A percentile compares a stretch with the other conserved stretches of the same genome.
Conservation (phyloP, 2,113 vertebrate species). For the Lepus timidus region DNA sequence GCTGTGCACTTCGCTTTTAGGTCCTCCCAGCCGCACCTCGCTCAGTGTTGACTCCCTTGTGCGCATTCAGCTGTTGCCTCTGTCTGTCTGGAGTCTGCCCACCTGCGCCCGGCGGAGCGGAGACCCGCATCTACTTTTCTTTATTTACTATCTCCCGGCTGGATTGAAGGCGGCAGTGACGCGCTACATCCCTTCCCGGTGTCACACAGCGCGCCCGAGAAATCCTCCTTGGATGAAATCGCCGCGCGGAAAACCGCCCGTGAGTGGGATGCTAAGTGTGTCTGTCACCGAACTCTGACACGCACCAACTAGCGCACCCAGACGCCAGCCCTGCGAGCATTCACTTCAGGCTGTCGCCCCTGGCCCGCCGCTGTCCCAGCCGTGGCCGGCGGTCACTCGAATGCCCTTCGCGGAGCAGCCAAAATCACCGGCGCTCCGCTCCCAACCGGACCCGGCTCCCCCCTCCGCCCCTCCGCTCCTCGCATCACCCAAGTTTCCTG, state of each 20-base stretch:
- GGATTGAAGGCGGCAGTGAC: constrained; percentile 25
- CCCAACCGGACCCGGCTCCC: constrained; percentile 49
- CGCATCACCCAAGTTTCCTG: constrained; percentile 2
- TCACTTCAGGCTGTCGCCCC: background rate
- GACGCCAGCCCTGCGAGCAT: background rate
- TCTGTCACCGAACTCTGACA: constrained; percentile 34
- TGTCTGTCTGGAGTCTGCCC: background rate
- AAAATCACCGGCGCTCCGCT: background rate
- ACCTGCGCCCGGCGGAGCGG: background rate
- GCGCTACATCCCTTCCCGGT: background rate
- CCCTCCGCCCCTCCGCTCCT: constrained; percentile 20
- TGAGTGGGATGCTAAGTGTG: background rate
- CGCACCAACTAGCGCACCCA: background rate
- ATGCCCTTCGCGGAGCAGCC: constrained; percentile 57
- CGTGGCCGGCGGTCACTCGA: constrained; percentile 38
- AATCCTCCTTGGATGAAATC: constrained; percentile 37
- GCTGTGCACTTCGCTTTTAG: background rate
- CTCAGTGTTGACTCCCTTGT: background rate
- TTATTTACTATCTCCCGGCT: constrained; percentile 58
- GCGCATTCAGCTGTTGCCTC: constrained; percentile 50
- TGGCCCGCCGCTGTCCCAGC: background rate
- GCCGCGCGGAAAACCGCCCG: background rate
- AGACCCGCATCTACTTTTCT: constrained; percentile 52
- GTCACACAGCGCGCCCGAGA: background rate
- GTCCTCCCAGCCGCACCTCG: background rate